A percentile compares a stretch with the other conserved stretches of the same genome.
phyloP scores from a whole-genome alignment of 2,888 invertebrate species.

The Xestia ashworthii region DNA sequence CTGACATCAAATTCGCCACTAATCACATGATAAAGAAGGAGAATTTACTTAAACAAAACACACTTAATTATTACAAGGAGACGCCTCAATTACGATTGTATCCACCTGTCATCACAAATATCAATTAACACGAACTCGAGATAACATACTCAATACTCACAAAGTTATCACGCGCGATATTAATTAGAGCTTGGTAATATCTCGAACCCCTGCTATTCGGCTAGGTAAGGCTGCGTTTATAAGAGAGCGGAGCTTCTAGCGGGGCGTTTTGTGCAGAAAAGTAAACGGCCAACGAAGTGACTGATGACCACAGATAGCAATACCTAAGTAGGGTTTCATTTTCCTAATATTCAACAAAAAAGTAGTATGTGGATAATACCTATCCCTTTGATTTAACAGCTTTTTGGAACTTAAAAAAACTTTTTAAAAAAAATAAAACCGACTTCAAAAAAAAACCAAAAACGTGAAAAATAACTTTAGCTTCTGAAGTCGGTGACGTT shows the following conservation, averaged over 20 bases:
- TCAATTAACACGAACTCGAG: slow-evolving; percentile 61
- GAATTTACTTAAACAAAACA: slow-evolving; percentile 3
- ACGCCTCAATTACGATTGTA: slow-evolving; percentile 16
- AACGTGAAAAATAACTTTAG: no score
- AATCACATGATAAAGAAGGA: no score
- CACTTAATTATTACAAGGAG: neutral
- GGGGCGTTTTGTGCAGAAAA: slow-evolving; percentile 1
- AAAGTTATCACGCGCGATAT: slow-evolving; percentile 77
- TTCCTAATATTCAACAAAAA: neutral
- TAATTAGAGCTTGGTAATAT: slow-evolving; percentile 73
- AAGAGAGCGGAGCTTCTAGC: neutral
- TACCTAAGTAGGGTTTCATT: neutral
- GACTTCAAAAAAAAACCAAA: no score
- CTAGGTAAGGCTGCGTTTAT: slow-evolving; percentile 40
- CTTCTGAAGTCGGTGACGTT: no score
- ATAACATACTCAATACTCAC: slow-evolving; percentile 53
- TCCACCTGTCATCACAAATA: slow-evolving; percentile 51
- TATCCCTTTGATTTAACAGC: neutral
- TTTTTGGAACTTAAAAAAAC: neutral
- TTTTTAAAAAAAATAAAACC: no score
- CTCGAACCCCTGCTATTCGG: slow-evolving; percentile 62
- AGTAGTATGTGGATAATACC: neutral
- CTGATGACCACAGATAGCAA: neutral
- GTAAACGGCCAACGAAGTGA: neutral
- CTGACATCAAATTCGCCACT: no score